Evolutionary conservation across 2,888 invertebrate genomes (phyloP), one percentile per base, ranked within the genome.

Genomic region (Blera fallax): DNA sequence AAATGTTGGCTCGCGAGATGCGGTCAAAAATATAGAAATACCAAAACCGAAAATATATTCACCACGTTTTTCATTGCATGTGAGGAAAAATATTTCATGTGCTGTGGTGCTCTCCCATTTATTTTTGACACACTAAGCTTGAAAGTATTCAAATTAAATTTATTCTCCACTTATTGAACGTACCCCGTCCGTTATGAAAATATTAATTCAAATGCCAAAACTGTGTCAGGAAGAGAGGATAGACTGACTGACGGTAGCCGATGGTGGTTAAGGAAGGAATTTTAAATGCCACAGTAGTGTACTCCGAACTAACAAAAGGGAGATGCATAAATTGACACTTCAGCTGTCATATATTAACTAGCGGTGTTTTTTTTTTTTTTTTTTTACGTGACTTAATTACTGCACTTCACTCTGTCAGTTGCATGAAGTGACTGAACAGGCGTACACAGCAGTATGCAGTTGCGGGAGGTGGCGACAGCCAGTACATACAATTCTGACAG

Each of bases 281-380:
- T 73, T 65, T 58, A 14, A 64, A 65, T 73, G 56, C 48, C 27
- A 16, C 10, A 54, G n/a, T n/a, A n/a, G 10, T 14, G n/a, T 48
- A 56, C 21, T 32, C 54, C 7, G 58, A 52, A 45, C 29, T 29
- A 58, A 45, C 79, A 56, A 37, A 54, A 21, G 24, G 40, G n/a
- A 64, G 77, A 62, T 45, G 62, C 50, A 50, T 58, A 74, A 74
- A 80, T 58, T 64, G 62, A 74, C 79, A 84, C 80, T 79, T 84
- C 60, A 84, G 54, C 67, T 84, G 74, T 84, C 69, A 64, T 62
- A 52, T 43, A 62, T 64, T 43, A 34, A 64, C 72, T 52, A 52
- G n/a, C 11, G 32, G 24, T 24, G 43, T 43, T n/a, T 29, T 29
- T 18, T 16, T 29, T 64, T 74, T 43, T n/a, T n/a, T n/a, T n/a